A percentile compares a stretch with the other conserved stretches of the same genome.
Evolutionary conservation across 2,797 vertebrate genomes (phyloP).

Genomic region (Macroramphosus scolopax): DNA sequence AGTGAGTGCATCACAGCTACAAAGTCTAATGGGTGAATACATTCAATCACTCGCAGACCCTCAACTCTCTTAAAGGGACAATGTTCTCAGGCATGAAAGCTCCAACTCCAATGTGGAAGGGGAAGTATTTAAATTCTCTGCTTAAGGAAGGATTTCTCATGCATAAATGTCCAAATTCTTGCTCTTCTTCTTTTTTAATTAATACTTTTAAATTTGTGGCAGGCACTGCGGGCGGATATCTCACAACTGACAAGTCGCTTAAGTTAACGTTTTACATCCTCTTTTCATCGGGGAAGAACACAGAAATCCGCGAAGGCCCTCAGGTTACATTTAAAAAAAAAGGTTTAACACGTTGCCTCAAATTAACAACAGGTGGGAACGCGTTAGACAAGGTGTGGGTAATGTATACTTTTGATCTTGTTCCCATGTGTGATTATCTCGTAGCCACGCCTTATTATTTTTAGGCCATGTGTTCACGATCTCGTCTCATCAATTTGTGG

Average conservation of each 20-base stretch:
- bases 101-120: conserved; percentile 42
- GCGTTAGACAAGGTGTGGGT: too few relatives aligned
- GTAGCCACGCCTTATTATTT: too few relatives aligned
- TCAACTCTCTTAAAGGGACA: conserved; percentile 72
- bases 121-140: conserved; percentile 47
- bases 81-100: conserved; percentile 61
- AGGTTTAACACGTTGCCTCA: too few relatives aligned
- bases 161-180: conserved; percentile 43
- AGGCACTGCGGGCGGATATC: conserved; percentile 31
- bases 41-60: conserved; percentile 73
- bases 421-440: too few relatives aligned
- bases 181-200: conserved; percentile 22
- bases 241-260: conserved; percentile 18
- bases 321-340: too few relatives aligned
- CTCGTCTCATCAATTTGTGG: too few relatives aligned
- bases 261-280: conserved; percentile 37
- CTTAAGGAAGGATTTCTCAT: conserved; percentile 43
- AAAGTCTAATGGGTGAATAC: conserved; percentile 77
- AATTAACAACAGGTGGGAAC: too few relatives aligned
- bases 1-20: conserved; percentile 77
- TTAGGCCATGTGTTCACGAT: too few relatives aligned
- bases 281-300: too few relatives aligned
- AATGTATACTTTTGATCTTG: too few relatives aligned
- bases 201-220: conserved; percentile 35
- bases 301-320: too few relatives aligned